These are phyloP conservation scores for Drosophila neotestacea DNA, from an alignment of 2,888 invertebrate genomes.

Conservation along the genomic window DNA sequence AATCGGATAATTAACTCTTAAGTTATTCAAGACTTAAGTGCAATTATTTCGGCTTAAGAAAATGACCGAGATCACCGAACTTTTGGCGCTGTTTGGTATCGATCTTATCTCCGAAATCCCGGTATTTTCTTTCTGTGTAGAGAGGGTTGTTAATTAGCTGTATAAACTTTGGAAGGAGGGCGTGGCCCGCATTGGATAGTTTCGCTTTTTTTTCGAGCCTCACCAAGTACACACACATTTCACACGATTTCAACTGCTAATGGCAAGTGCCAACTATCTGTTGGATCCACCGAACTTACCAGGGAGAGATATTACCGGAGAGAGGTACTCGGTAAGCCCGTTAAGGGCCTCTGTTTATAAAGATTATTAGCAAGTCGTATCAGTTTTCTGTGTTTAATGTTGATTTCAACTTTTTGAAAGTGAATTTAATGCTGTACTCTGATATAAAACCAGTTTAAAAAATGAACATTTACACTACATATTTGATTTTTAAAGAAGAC, in stretches of 20 bases:
- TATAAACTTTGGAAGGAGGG: slow-evolving; percentile 25
- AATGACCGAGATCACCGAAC: no score
- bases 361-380: slow-evolving; percentile 32
- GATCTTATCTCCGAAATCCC: no score
- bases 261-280: slow-evolving; percentile 44
- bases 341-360: slow-evolving; percentile 26
- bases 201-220: slow-evolving; percentile 58
- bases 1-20: no score
- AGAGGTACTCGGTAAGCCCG: neutral
- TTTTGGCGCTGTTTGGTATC: no score
- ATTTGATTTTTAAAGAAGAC: no score
- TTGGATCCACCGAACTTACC: neutral
- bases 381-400: neutral
- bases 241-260: slow-evolving; percentile 60
- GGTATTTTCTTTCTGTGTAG: no score
- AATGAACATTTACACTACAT: no score
- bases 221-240: slow-evolving; percentile 17
- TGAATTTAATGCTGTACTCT: slow-evolving; percentile 32
- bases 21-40: no score
- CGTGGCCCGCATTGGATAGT: slow-evolving; percentile 42
- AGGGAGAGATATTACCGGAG: neutral
- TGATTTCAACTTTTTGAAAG: slow-evolving; percentile 52
- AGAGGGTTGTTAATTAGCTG: slow-evolving; percentile 35
- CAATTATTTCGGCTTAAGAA: no score
- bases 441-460: no score